A percentile compares a stretch with the other conserved stretches of the same genome.
Evolutionary conservation across 1,140 invertebrate species (phyloP).

Genomic region (Chironomus striatipennis): DNA sequence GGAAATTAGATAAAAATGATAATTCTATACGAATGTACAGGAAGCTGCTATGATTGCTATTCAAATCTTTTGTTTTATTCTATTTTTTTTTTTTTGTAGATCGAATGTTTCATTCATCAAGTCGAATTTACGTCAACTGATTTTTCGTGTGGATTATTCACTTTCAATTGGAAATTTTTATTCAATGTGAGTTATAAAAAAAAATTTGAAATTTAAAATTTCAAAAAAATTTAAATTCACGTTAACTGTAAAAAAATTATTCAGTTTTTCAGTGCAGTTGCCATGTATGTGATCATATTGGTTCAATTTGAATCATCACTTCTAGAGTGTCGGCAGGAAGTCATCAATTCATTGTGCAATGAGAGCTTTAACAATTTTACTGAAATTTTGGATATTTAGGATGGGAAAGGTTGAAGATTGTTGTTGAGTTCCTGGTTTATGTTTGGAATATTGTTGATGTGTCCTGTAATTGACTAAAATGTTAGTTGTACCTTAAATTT

Average conservation of each 20-base stretch:
- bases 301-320: not conserved
- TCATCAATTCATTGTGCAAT: not conserved
- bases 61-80: too few relatives aligned
- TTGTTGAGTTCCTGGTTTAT: too few relatives aligned
- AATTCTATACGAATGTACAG: too few relatives aligned
- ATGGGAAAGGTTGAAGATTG: not conserved
- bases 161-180: not conserved
- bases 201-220: too few relatives aligned
- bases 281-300: not conserved
- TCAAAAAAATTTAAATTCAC: too few relatives aligned
- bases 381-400: not conserved
- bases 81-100: not conserved
- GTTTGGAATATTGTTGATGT: too few relatives aligned
- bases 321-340: not conserved
- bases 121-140: not conserved
- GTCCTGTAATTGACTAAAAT: too few relatives aligned
- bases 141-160: conserved; percentile 1
- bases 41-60: too few relatives aligned
- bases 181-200: not conserved
- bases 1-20: not conserved
- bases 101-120: not conserved
- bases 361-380: not conserved
- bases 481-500: too few relatives aligned
- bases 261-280: not conserved
- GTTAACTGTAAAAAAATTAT: too few relatives aligned